These are phyloP conservation scores for Boloria euphrosyne DNA, from an alignment of 2,888 invertebrate genomes.

Conservation along the genomic window DNA sequence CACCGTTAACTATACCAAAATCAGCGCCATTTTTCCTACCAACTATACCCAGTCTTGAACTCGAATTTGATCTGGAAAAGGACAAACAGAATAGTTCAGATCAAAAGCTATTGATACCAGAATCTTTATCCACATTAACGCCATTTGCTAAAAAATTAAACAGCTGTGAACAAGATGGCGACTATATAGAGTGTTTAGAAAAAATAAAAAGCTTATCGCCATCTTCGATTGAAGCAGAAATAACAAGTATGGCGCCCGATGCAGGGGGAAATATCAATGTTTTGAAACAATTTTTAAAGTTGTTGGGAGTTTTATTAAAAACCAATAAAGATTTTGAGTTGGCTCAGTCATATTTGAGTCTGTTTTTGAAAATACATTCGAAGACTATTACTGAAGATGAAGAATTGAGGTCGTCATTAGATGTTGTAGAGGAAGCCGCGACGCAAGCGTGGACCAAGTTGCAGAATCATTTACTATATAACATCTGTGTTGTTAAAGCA, in stretches of 20 bases:
- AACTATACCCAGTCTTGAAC: constrained; percentile 90
- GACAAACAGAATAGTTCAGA: constrained; percentile 60
- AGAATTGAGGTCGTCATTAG: constrained; percentile 79
- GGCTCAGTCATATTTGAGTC: constrained; percentile 92
- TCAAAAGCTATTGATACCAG: constrained; percentile 81
- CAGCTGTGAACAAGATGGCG: constrained; percentile 67
- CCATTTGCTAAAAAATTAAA: constrained; percentile 86
- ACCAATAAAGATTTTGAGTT: constrained; percentile 93
- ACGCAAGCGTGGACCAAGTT: constrained; percentile 85
- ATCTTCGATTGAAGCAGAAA: constrained; percentile 93
- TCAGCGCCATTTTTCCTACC: constrained; percentile 98
- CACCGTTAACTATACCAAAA: constrained; percentile 90
- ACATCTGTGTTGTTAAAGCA: constrained; percentile 88
- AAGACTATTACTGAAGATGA: constrained; percentile 80
- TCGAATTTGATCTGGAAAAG: constrained; percentile 89
- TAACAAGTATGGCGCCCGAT: constrained; percentile 89
- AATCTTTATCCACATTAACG: constrained; percentile 85
- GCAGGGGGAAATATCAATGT: constrained; percentile 86
- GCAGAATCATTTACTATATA: constrained; percentile 87
- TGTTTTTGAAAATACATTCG: constrained; percentile 92
- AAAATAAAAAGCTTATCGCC: constrained; percentile 88
- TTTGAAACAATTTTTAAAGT: constrained; percentile 89
- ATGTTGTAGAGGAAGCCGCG: constrained; percentile 82
- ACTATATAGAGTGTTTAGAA: constrained; percentile 83
- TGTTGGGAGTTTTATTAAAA: constrained; percentile 86